phyloP scores from a whole-genome alignment of 2,113 vertebrate species.

The Ariopsis seemanni region DNA sequence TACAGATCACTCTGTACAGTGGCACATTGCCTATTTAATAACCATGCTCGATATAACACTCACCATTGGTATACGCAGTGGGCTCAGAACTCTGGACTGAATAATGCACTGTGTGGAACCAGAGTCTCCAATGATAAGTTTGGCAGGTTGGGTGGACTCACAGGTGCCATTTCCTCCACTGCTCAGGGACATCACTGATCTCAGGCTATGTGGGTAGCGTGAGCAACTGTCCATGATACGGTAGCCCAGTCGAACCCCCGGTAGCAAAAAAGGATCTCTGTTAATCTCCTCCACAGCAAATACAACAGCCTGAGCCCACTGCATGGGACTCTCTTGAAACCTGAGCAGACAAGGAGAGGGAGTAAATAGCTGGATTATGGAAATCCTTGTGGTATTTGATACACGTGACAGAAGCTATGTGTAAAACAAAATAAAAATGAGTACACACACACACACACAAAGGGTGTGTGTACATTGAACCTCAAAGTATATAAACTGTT shows the following conservation, averaged over 20 bases:
- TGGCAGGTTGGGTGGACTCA: constrained; percentile 47
- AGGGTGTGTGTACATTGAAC: too few relatives aligned
- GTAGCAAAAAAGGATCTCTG: constrained; percentile 62
- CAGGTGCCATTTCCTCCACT: constrained; percentile 63
- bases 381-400: too few relatives aligned
- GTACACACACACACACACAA: too few relatives aligned
- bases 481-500: too few relatives aligned
- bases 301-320: constrained; percentile 64
- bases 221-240: constrained; percentile 68
- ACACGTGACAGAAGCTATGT: too few relatives aligned
- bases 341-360: constrained; percentile 41
- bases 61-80: constrained; percentile 68
- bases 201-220: constrained; percentile 61
- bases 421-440: too few relatives aligned
- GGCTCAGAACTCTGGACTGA: constrained; percentile 59
- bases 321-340: constrained; percentile 58
- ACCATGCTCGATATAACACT: constrained; percentile 39
- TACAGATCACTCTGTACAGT: background rate
- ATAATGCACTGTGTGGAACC: constrained; percentile 63
- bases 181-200: constrained; percentile 61
- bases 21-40: background rate
- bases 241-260: constrained; percentile 70
- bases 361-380: too few relatives aligned
- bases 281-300: constrained; percentile 78
- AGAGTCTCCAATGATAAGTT: constrained; percentile 64